Evolutionary conservation across 1,140 invertebrate species (phyloP), one percentile per base, ranked within the genome.

Genomic region (Tetranychus cinnabarinus): DNA sequence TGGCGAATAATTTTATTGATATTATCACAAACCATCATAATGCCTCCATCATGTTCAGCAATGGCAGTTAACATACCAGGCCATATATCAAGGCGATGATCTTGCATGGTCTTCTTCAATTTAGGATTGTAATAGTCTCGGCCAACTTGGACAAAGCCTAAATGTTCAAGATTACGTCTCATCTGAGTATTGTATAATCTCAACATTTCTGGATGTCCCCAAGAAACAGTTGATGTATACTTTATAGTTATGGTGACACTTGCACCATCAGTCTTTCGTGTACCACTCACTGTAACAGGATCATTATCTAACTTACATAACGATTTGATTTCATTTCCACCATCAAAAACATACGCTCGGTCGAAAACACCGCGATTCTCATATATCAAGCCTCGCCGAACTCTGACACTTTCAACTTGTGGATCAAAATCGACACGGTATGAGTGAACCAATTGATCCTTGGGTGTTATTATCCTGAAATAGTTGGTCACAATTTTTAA

Each of bases 21-120:
- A 2, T 87, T 80, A 71, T 88, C 86, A 1, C 77, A 73, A 56
- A 80, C 81, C 75, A 89, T 74, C 0, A 89, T 67, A 1, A 88
- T 76, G 8, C 77, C 69, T 0, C 72, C 68, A 69, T 89, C 85
- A 67, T 85, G 81, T 65, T 87, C 82, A 13, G 83, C 76, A 46
- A 89, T 87, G 0, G 82, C 80, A 0, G 85, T 86, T 15, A 81
- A 63, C 69, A 71, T 84, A 3, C 69, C 71, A 12, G 67, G 70
- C 63, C 60, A 70, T 13, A 67, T 56, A 34, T 70, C 61, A 55
- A 63, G 54, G 59, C 56, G 50, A 10, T 58, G 10, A 62, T 54
- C 23, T 15, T 13, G 8, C 7, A 65, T 39, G 1, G 56, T 34
- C 13, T 5, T 39, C 23, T 37, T n/a, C 23, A 42, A 42, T 6